Base-by-base conservation (phyloP, 2,113 vertebrate species). In the Gambusia holbrooki region DNA sequence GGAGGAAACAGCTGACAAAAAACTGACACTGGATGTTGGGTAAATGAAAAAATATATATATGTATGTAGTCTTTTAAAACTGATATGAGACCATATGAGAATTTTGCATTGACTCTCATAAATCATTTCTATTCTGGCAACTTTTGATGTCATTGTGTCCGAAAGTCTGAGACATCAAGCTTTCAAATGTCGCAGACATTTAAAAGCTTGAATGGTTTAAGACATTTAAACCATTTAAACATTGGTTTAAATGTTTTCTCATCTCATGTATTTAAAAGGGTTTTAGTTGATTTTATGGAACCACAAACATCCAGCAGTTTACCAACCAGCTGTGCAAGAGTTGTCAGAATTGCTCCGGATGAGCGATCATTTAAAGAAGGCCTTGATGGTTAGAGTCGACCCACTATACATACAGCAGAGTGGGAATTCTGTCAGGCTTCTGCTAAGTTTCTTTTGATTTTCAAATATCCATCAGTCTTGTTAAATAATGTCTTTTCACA, bases 381-480 rank as follows among this genome's bases (percentile, higher is more conserved):
- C 35, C 66, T 63, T 61, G 69, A 82, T 74, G 35, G 48, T 32
- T 27, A 65, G 6, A 67, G 33, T 42, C 70, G 25, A 76, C 80
- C 63, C 40, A 42, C 35, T 80, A 62, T 69, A n/a, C 9, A 58
- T 58, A 8, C 22, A 58, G 25, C 9, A 11, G 25, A 58, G 22
- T 25, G 51, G 25, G 25, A 9, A n/a, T 51, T 35, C 65, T 74
- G 76, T 79, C 74, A 71, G 67, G 19, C 74, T 61, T 62, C 71
- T 54, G 42, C 48, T 35, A 48, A 71, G 81, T 69, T n/a, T 82
- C 74, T 75, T 74, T 88, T 77, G 84, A 76, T 74, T 73, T 79
- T 54, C 72, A 77, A 61, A 79, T 66, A 69, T 77, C 77, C 64
- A 54, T 40, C 61, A 71, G 71, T 84, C 76, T 75, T 51, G 74